These are phyloP conservation scores for Formicarius rufipectus DNA, from an alignment of 2,113 vertebrate genomes.

Conservation along the genomic window DNA sequence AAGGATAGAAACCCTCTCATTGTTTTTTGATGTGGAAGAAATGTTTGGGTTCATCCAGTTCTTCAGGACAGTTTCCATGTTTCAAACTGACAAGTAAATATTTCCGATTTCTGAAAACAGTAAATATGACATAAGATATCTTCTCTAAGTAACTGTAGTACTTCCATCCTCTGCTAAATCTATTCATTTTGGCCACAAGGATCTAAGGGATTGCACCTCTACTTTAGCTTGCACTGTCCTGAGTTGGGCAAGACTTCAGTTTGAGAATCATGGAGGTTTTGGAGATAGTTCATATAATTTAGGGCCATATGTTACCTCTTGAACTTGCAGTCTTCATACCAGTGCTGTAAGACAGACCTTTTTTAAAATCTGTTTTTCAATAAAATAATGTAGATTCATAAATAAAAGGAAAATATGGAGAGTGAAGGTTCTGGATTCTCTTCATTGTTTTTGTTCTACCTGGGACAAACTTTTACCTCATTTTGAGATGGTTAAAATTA, in stretches of 20 bases:
- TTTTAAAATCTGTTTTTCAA: background rate
- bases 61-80: background rate
- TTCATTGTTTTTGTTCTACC: background rate
- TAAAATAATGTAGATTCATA: background rate
- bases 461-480: background rate
- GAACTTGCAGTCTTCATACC: background rate
- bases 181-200: background rate
- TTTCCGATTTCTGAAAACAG: background rate
- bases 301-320: background rate
- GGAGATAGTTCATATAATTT: background rate
- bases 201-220: background rate
- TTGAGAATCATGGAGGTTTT: background rate
- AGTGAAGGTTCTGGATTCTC: background rate
- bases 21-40: background rate
- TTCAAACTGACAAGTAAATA: background rate
- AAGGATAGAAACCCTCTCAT: background rate
- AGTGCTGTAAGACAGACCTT: background rate
- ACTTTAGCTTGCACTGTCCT: background rate
- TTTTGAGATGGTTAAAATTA: background rate
- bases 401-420: background rate
- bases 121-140: accelerated
- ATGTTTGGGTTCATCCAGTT: background rate
- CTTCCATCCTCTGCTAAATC: background rate
- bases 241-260: background rate
- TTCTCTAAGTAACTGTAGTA: background rate